These are phyloP conservation scores for Molothrus aeneus DNA, from an alignment of 2,797 vertebrate genomes.

Conservation along the genomic window DNA sequence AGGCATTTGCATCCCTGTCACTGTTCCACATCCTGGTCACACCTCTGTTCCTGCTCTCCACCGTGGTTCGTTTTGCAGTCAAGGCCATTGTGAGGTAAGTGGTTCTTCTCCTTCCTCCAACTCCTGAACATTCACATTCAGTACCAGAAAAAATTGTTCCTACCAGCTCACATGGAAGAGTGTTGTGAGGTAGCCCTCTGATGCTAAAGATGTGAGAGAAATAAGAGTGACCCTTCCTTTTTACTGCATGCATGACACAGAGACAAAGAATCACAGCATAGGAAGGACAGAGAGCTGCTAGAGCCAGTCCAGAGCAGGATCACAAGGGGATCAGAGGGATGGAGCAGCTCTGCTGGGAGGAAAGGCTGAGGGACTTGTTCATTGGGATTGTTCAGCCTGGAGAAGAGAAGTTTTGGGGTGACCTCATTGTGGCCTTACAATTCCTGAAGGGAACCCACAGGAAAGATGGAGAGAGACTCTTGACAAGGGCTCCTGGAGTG, in stretches of 20 bases:
- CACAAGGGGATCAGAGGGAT: not conserved
- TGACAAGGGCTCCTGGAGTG: not conserved
- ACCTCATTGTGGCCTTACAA: not conserved
- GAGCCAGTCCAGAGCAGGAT: not conserved
- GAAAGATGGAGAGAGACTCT: not conserved
- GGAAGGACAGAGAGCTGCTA: not conserved
- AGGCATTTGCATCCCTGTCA: slow-evolving; percentile 92
- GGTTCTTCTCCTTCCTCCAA: not conserved
- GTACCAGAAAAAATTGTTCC: not conserved
- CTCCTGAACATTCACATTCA: accelerated
- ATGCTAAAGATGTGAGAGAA: not conserved
- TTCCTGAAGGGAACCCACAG: not conserved
- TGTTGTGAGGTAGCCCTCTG: not conserved
- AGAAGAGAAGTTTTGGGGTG: not conserved
- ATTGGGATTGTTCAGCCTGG: not conserved
- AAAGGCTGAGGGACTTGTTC: not conserved
- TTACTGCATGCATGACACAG: not conserved
- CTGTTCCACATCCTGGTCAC: slow-evolving; percentile 97
- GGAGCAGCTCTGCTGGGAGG: not conserved
- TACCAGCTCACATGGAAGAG: accelerated
- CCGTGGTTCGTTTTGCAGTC: slow-evolving; percentile 94
- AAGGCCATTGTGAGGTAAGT: slow-evolving; percentile 93
- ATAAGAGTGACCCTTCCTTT: not conserved
- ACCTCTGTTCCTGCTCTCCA: slow-evolving; percentile 94
- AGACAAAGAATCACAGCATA: not conserved